These are phyloP conservation scores for Morpho helenor DNA, from an alignment of 2,888 invertebrate species.

Conservation along the genomic window DNA sequence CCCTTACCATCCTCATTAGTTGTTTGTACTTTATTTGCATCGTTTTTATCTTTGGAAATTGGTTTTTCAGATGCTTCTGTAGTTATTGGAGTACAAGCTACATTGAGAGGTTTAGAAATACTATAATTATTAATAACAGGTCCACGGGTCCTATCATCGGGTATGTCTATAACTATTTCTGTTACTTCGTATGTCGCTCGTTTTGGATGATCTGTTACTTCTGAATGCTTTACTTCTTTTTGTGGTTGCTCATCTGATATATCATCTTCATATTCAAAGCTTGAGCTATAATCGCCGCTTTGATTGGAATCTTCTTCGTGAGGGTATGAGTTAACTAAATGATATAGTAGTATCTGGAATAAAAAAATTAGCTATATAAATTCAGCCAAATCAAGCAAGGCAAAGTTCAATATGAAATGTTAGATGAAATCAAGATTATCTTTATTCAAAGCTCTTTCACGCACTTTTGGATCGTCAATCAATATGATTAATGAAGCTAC, in stretches of 20 bases:
- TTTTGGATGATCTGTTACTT: conserved; percentile 10
- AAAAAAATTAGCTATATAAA: background rate
- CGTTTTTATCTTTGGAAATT: conserved; percentile 2
- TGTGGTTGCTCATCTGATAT: conserved; percentile 2
- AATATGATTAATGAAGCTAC: no score
- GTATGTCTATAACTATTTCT: conserved; percentile 52
- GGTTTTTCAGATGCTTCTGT: conserved; percentile 17
- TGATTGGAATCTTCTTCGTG: background rate
- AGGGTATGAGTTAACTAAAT: conserved; percentile 2
- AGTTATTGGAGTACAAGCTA: conserved; percentile 23
- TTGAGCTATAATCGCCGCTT: background rate
- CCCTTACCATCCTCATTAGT: conserved; percentile 17
- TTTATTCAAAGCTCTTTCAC: no score
- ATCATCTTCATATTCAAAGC: conserved; percentile 10
- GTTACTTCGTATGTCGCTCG: conserved; percentile 48
- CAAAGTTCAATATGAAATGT: no score
- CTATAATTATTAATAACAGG: conserved; percentile 43
- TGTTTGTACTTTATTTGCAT: conserved; percentile 17
- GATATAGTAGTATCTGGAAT: conserved; percentile 4
- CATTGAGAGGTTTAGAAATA: conserved; percentile 37
- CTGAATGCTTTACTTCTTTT: background rate
- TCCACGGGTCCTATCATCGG: conserved; percentile 39
- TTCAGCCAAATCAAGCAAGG: no score
- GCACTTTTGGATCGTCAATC: no score
- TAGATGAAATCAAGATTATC: no score